A percentile compares a stretch with the other conserved stretches of the same genome.
phyloP scores from a whole-genome alignment of 35 echinoderm and acorn worm species.

The Strongylocentrotus purpuratus region DNA sequence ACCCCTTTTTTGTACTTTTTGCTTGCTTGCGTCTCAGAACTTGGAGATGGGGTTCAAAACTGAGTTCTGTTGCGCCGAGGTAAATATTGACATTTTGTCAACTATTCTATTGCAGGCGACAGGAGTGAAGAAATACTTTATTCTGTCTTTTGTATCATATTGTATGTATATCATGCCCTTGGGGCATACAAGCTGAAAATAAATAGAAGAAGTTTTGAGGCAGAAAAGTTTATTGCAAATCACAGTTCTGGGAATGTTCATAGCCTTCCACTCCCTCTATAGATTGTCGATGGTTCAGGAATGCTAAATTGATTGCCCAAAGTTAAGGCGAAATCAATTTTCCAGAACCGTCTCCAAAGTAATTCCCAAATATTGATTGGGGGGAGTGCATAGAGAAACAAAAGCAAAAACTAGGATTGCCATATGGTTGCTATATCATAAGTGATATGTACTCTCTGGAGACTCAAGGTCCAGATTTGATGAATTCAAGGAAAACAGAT shows the following conservation, averaged over 20 bases:
- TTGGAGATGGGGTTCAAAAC: too few relatives aligned
- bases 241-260: not conserved
- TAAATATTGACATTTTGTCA: too few relatives aligned
- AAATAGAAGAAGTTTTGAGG: not conserved
- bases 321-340: not conserved
- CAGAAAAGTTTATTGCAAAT: not conserved
- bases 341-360: not conserved
- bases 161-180: not conserved
- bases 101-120: too few relatives aligned
- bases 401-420: not conserved
- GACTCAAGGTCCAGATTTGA: not conserved
- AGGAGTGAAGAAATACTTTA: too few relatives aligned
- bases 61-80: too few relatives aligned
- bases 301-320: slow-evolving; percentile 1
- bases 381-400: not conserved
- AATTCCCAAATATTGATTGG: not conserved
- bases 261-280: not conserved
- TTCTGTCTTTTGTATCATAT: too few relatives aligned
- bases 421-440: too few relatives aligned
- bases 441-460: not conserved
- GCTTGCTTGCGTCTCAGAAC: too few relatives aligned
- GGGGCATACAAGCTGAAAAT: not conserved
- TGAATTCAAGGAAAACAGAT: not conserved
- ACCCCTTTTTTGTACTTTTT: too few relatives aligned
- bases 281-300: not conserved